phyloP scores from a whole-genome alignment of 2,113 vertebrate species.

The Neolamprologus variostigma region DNA sequence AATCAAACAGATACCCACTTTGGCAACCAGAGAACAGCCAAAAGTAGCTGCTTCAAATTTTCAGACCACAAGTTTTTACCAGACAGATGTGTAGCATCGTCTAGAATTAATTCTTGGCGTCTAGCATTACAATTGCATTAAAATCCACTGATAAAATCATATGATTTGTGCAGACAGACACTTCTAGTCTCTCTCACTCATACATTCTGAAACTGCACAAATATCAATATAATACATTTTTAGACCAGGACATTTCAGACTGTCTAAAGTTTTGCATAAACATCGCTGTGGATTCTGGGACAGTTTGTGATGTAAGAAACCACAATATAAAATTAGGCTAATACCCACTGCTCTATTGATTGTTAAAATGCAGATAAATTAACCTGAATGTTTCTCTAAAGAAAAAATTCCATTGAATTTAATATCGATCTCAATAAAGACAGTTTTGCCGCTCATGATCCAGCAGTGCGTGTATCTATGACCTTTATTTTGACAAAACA shows the following conservation, averaged over 20 bases:
- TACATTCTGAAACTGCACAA: neutral
- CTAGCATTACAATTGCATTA: accelerated
- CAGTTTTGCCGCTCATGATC: neutral
- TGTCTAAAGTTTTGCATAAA: neutral
- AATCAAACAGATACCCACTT: neutral
- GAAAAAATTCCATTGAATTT: neutral
- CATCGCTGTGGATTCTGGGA: neutral
- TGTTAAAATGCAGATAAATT: neutral
- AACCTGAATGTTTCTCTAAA: neutral
- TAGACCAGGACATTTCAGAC: neutral
- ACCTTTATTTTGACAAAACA: neutral
- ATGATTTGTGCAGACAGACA: neutral
- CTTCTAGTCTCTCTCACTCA: too few species aligned
- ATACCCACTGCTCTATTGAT: neutral
- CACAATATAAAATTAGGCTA: neutral
- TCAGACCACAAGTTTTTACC: neutral
- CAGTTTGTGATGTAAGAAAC: neutral
- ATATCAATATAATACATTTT: neutral
- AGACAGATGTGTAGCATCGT: neutral
- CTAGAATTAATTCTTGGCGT: accelerated
- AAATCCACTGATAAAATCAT: neutral
- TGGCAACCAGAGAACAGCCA: neutral
- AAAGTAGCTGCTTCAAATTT: neutral
- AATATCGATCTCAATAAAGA: accelerated
- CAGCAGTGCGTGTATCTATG: neutral